A percentile compares a stretch with the other conserved stretches of the same genome.
phyloP scores from a whole-genome alignment of 2,113 vertebrate species.

The Lethenteron camtschaticum region DNA sequence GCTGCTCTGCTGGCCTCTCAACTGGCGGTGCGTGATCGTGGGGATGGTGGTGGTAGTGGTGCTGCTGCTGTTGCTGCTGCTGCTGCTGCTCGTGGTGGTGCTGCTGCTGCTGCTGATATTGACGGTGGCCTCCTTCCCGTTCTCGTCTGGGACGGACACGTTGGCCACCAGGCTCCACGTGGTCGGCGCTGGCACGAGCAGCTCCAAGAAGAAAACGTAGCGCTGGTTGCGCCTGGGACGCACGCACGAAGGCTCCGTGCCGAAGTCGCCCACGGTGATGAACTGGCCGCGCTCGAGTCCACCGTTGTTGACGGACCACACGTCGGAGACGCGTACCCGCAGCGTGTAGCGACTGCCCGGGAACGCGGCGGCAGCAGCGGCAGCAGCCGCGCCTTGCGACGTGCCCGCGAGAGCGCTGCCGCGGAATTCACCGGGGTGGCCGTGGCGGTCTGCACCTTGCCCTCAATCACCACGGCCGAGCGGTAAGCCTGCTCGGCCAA shows the following conservation, averaged over 20 bases:
- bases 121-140: too few relatives aligned
- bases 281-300: not conserved
- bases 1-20: not conserved
- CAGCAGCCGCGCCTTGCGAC: not conserved
- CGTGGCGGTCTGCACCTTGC: not conserved
- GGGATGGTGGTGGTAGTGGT: too few relatives aligned
- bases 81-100: too few relatives aligned
- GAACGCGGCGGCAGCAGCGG: not conserved
- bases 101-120: too few relatives aligned
- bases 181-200: not conserved
- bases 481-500: conserved; percentile 4
- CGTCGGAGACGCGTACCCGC: not conserved
- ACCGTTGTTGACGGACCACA: conserved; percentile 1
- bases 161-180: too few relatives aligned
- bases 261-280: conserved; percentile 6
- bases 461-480: conserved; percentile 3
- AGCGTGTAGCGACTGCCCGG: not conserved
- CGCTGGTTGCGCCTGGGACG: conserved; percentile 5
- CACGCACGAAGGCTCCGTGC: conserved; percentile 1
- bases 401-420: not conserved
- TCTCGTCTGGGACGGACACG: too few relatives aligned
- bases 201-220: conserved; percentile 2
- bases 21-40: too few relatives aligned
- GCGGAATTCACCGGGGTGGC: too few relatives aligned
- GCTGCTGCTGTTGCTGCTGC: too few relatives aligned